Percentiles rank a stretch among this genome's conserved stretches.
Evolutionary conservation across 2,888 invertebrate genomes (phyloP).

Genomic region (Macrosoma leucophasiata): DNA sequence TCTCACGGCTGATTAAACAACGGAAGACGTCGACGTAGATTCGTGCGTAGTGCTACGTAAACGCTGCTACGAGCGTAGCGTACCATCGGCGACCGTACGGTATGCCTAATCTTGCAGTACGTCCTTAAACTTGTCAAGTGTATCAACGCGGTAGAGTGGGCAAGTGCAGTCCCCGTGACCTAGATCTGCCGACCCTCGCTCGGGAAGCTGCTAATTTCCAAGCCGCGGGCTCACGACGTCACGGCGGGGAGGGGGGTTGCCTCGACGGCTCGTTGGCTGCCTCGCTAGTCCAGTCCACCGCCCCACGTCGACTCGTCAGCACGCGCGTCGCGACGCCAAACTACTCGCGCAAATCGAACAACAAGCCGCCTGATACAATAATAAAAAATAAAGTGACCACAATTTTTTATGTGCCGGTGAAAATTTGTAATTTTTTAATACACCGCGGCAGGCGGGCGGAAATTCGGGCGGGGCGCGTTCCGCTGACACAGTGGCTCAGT

Average conservation of each 20-base stretch:
- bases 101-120: conserved; percentile 53
- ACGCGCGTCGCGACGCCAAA: conserved; percentile 54
- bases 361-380: conserved; percentile 50
- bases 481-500: conserved; percentile 78
- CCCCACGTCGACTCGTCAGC: conserved; percentile 51
- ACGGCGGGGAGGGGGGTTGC: conserved; percentile 53
- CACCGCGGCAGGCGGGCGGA: conserved; percentile 63
- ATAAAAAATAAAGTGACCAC: conserved; percentile 36
- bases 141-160: conserved; percentile 63
- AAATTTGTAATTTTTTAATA: conserved; percentile 50
- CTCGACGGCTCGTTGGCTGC: conserved; percentile 46
- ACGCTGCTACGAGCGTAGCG: conserved; percentile 30
- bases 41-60: conserved; percentile 19
- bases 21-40: conserved; percentile 1
- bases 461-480: conserved; percentile 69
- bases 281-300: conserved; percentile 58
- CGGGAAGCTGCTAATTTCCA: conserved; percentile 75
- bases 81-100: conserved; percentile 23
- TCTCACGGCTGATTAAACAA: background rate
- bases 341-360: conserved; percentile 41
- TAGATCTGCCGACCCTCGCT: conserved; percentile 72
- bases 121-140: conserved; percentile 74
- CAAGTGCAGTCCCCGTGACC: conserved; percentile 74
- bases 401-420: conserved; percentile 53
- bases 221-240: conserved; percentile 56